phyloP scores from a whole-genome alignment of 2,888 invertebrate species.

The Polymixis lichenea region DNA sequence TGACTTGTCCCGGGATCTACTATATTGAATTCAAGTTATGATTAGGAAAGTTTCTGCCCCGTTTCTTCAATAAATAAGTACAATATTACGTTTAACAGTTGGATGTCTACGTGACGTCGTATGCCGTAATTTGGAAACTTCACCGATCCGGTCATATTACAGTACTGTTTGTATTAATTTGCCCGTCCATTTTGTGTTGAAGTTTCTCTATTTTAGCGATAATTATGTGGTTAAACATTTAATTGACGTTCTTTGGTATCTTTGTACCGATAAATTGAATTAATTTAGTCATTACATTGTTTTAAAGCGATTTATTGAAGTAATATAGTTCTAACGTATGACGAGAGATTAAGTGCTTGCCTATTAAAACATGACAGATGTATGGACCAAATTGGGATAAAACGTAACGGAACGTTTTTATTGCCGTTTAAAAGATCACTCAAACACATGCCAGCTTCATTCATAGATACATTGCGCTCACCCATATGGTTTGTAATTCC shows the following conservation, averaged over 20 bases:
- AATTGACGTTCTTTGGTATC: conserved; percentile 21
- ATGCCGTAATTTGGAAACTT: conserved; percentile 52
- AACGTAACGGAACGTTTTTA: conserved; percentile 64
- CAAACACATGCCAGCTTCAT: conserved; percentile 78
- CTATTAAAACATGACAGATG: conserved; percentile 61
- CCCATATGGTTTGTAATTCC: conserved; percentile 79
- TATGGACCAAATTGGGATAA: conserved; percentile 58
- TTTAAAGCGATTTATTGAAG: conserved; percentile 33
- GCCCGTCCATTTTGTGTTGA: conserved; percentile 11
- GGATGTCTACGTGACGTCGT: conserved; percentile 58
- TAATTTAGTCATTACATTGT: conserved; percentile 35
- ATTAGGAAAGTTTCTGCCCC: conserved; percentile 79
- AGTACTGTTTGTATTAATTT: conserved; percentile 41
- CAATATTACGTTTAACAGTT: conserved; percentile 65
- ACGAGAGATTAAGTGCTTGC: conserved; percentile 20
- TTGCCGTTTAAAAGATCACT: conserved; percentile 70
- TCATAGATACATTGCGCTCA: conserved; percentile 63
- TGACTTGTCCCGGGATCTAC: conserved; percentile 74
- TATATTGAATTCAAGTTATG: conserved; percentile 85
- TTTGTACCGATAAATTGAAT: conserved; percentile 30
- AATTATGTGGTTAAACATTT: conserved; percentile 40
- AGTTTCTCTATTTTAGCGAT: conserved; percentile 23
- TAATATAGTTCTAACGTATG: conserved; percentile 27
- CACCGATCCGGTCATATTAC: conserved; percentile 20
- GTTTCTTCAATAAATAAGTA: conserved; percentile 69